phyloP scores from a whole-genome alignment of 2,113 vertebrate species.

The Petrocephalus microphthalmus region DNA sequence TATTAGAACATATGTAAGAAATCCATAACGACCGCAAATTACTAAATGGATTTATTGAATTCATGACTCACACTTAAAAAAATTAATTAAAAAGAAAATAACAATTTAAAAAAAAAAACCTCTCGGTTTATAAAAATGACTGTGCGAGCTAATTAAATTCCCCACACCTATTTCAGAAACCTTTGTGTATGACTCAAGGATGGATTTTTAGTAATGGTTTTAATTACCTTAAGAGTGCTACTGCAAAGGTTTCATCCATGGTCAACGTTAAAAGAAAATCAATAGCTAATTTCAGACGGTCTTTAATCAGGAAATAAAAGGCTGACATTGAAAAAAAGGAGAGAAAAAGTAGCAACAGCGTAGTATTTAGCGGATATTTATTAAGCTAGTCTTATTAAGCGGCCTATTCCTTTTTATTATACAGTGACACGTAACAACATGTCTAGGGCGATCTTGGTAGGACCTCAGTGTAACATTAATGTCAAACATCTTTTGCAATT shows the following conservation, averaged over 20 bases:
- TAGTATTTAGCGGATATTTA: neutral
- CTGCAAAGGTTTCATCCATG: neutral
- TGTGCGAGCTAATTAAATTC: neutral
- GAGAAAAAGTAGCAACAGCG: too few species aligned
- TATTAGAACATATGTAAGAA: neutral
- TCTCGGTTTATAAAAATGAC: neutral
- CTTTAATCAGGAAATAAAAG: neutral
- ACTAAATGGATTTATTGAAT: neutral
- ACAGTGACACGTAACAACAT: too few species aligned
- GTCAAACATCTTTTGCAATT: too few species aligned
- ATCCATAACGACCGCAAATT: neutral
- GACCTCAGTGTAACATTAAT: too few species aligned
- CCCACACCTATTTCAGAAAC: neutral
- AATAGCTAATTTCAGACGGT: slow-evolving; percentile 12
- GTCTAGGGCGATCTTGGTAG: too few species aligned
- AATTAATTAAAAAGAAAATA: neutral
- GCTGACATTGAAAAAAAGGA: neutral
- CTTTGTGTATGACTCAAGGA: neutral
- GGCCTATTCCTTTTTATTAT: neutral
- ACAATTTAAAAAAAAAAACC: neutral
- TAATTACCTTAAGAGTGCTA: neutral
- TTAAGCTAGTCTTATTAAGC: neutral
- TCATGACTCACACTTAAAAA: neutral
- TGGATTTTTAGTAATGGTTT: neutral
- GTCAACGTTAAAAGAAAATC: slow-evolving; percentile 11